phyloP scores from a whole-genome alignment of 2,113 vertebrate species.

The Colinus virginianus region DNA sequence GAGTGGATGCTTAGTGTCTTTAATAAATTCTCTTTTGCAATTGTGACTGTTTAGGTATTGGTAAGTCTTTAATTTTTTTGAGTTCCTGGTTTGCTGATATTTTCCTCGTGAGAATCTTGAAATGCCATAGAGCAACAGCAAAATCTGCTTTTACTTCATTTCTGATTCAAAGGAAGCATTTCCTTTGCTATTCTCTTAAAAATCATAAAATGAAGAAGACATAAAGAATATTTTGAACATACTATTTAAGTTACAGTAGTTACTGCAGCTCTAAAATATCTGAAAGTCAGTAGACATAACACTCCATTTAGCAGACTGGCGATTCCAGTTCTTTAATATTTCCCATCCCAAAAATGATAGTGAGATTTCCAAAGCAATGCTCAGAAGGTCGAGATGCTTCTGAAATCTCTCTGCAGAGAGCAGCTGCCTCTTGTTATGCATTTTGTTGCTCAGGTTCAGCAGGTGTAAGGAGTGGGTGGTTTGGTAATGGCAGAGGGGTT shows the following conservation, averaged over 20 bases:
- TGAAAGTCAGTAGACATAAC: not conserved
- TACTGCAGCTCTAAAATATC: not conserved
- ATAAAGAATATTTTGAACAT: not conserved
- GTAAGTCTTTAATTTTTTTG: not conserved
- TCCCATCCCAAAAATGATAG: not conserved
- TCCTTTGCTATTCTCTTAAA: not conserved
- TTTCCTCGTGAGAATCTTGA: not conserved
- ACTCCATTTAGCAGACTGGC: not conserved
- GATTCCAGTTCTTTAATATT: not conserved
- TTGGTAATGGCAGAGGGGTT: not conserved
- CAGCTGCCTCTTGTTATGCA: not conserved
- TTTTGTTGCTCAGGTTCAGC: not conserved
- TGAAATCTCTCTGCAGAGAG: not conserved
- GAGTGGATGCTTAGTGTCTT: not conserved
- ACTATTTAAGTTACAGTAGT: not conserved
- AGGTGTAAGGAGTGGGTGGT: not conserved
- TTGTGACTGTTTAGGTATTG: too few species aligned
- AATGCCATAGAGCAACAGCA: not conserved
- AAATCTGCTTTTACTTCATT: not conserved
- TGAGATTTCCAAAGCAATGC: not conserved
- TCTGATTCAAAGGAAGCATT: not conserved
- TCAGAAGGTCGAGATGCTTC: not conserved
- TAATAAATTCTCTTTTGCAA: not conserved
- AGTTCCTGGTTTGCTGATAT: not conserved
- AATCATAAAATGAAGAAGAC: not conserved